Conservation (phyloP, 2,113 vertebrate species). For the Jaculus jaculus region DNA sequence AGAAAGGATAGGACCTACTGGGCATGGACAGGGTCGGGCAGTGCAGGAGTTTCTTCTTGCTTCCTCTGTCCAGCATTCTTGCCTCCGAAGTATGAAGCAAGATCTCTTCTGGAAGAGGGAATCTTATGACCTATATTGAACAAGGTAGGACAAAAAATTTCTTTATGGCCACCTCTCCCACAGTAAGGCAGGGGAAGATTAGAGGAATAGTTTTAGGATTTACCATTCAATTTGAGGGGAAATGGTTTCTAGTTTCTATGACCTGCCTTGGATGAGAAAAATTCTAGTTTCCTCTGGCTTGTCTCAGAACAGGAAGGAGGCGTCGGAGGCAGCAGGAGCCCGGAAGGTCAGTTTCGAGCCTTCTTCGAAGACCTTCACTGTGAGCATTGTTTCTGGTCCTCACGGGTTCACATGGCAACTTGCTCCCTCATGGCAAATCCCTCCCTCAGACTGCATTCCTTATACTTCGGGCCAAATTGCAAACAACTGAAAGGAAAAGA, state of each 20-base stretch:
- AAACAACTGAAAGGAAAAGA: not conserved
- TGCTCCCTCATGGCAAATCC: not conserved
- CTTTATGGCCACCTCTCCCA: not conserved
- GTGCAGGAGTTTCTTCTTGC: not conserved
- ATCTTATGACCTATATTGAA: not conserved
- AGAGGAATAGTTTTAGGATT: not conserved
- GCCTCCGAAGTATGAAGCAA: not conserved
- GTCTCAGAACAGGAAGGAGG: not conserved
- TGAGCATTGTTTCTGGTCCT: not conserved
- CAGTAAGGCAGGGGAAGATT: not conserved
- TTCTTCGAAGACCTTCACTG: not conserved
- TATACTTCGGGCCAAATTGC: not conserved
- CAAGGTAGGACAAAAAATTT: not conserved
- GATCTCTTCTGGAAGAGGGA: not conserved
- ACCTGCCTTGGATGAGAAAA: not conserved
- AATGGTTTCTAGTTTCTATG: not conserved
- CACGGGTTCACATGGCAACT: not conserved
- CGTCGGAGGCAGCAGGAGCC: not conserved
- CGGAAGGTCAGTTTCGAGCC: not conserved
- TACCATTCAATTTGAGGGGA: not conserved
- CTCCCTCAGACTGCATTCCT: not conserved
- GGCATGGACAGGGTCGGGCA: not conserved
- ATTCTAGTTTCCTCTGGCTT: not conserved
- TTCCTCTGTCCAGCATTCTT: not conserved
- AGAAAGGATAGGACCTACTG: not conserved